Evolutionary conservation across 2,797 vertebrate genomes (phyloP), one percentile per base, ranked within the genome.

Genomic region (Bufotes viridis): DNA sequence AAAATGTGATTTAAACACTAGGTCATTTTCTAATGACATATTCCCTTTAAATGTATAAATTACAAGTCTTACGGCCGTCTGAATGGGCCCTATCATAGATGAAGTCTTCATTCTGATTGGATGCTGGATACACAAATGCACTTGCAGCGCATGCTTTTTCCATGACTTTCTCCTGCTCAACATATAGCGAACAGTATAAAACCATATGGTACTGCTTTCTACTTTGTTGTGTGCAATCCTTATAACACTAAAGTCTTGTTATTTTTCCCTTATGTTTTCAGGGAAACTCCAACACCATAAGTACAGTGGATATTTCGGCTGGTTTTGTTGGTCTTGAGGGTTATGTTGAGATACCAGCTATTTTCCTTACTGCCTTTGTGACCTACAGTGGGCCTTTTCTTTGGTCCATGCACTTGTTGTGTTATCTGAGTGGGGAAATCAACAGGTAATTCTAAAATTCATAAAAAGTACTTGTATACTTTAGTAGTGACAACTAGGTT

Each of bases 221-320:
- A 20, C 15, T 51, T 74, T 76, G n/a, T 79, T 91, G 87, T 42
- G 82, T 88, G 61, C 22, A 20, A n/a, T 24, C 98, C 29, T 58
- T 49, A 49, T 20, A 18, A 29, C 26, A 22, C 7, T 42, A 24
- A 57, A 72, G 11, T 3, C 5, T 24, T 67, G 13, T 72, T 61
- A 3, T 84, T 60, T 15, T 84, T 22, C 11, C 55, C 65, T 81
- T 34, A 20, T 74, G 82, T 67, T 81, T 65, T 60, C n/a, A 85
- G 98, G 98, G 98, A 3, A 99, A 99, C 92, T 99, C 98, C 89
- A 99, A 99, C 92, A 97, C 96, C 92, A 97, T 99, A 14, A 96
- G 96, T 90, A 97, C 97, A 0, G 94, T 99, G 58, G 98, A 99
- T 93, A 92, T 99, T 91, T 98, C 98, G 0, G 97, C 97, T 0